Base-by-base conservation (phyloP, 2,888 invertebrate genomes). In the Andrena chrysosceles region DNA sequence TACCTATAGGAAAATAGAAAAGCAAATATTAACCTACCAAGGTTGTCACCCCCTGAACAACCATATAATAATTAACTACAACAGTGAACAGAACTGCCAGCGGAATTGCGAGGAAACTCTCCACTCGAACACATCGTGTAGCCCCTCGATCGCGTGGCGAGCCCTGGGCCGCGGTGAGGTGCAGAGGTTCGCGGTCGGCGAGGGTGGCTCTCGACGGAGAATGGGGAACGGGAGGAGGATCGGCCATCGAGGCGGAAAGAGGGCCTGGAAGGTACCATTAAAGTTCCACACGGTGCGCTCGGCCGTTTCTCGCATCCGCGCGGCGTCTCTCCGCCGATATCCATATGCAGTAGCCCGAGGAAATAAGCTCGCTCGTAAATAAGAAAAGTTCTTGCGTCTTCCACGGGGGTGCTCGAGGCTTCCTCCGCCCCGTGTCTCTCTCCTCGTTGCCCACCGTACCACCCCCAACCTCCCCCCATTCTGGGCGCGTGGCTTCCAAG, bases 321-420 rank as follows among this genome's bases (percentile, higher is more conserved):
- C 63, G 73, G 72, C 75, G 85, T 87, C 74, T 77, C 77, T 62
- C 16, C 72, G 77, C 56, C 81, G 86, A 89, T 89, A 89, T 89
- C 89, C 89, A 87, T 87, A 89, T 89, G 89, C 89, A 89, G 87
- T 85, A 86, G 87, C 83, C 87, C 83, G 85, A 88, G 86, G 89
- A 89, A 90, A 89, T 90, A 90, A 90, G 90, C 89, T 89, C 68
- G 87, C 83, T 89, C 90, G 89, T 90, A 89, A 90, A 90, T 89
- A 90, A 90, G 87, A 89, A 90, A 90, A 89, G 89, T 90, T 90
- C 85, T 86, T 86, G 86, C 82, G 77, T 69, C 77, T 74, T 56
- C 56, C 74, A 63, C 35, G 33, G 29, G 52, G 23, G 29, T 48
- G 77, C 59, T 70, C n/a, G 73, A 52, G 77, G 69, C 31, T 66